These are phyloP conservation scores for Cetonia aurata DNA, from an alignment of 2,888 invertebrate genomes.

Conservation along the genomic window DNA sequence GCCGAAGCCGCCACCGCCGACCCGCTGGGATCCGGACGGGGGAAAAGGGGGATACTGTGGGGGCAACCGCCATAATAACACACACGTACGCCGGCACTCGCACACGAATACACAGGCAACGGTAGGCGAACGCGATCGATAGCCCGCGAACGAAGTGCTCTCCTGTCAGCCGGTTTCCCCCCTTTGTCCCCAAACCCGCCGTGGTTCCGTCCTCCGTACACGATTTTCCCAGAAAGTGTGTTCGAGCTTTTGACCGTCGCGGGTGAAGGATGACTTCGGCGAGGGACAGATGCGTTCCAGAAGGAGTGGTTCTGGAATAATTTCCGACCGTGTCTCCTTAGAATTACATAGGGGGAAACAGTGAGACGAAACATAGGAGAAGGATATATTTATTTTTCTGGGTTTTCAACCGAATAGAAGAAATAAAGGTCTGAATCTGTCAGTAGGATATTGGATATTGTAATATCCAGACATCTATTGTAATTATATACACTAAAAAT, in stretches of 20 bases:
- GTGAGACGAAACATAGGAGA: background rate
- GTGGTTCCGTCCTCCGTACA: too few relatives aligned
- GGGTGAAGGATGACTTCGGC: background rate
- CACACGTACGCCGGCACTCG: background rate
- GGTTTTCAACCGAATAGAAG: background rate
- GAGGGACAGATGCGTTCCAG: too few relatives aligned
- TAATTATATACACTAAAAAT: too few relatives aligned
- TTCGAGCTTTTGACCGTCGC: background rate
- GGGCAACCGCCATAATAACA: constrained; percentile 10
- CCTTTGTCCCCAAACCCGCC: too few relatives aligned
- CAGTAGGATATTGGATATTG: background rate
- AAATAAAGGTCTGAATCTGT: background rate
- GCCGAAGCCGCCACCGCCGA: constrained; percentile 44
- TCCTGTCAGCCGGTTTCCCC: too few relatives aligned
- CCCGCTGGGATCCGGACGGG: constrained; percentile 11
- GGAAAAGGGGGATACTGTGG: background rate
- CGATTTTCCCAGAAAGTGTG: too few relatives aligned
- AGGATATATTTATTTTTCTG: background rate
- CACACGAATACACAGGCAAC: constrained; percentile 2
- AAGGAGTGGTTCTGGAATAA: too few relatives aligned
- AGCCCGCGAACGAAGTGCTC: too few relatives aligned
- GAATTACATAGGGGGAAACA: too few relatives aligned
- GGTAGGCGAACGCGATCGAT: too few relatives aligned
- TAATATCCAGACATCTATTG: background rate
- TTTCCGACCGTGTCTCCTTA: too few relatives aligned